These are phyloP conservation scores for Entomobrya proxima DNA, from an alignment of 2,888 invertebrate species.

Conservation along the genomic window DNA sequence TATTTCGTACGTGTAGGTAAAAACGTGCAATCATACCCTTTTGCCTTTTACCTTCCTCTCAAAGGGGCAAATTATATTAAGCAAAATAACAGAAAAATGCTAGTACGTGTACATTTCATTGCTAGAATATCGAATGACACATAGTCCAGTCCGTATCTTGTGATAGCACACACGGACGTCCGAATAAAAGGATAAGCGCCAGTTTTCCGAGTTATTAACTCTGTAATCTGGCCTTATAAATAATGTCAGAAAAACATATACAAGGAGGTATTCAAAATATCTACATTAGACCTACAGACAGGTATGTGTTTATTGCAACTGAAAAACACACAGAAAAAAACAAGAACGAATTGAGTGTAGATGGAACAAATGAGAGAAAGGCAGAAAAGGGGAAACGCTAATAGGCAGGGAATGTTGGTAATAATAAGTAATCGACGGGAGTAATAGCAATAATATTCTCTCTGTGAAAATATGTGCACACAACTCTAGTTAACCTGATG, in stretches of 20 bases:
- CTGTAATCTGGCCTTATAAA: slow-evolving; percentile 19
- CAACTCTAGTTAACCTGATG: slow-evolving; percentile 54
- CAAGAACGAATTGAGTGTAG: not conserved
- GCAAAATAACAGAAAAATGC: not conserved
- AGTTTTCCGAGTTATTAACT: slow-evolving; percentile 41
- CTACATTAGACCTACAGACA: not conserved
- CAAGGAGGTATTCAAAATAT: no score
- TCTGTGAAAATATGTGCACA: slow-evolving; percentile 65
- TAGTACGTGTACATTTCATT: not conserved
- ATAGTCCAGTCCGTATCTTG: not conserved
- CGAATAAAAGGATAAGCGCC: slow-evolving; percentile 4
- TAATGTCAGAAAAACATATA: no score
- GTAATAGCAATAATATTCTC: slow-evolving; percentile 63
- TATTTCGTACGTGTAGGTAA: slow-evolving; percentile 1
- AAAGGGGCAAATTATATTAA: not conserved
- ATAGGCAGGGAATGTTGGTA: slow-evolving; percentile 61
- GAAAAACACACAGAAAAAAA: not conserved
- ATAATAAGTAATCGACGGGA: slow-evolving; percentile 58
- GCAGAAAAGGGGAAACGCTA: slow-evolving; percentile 66
- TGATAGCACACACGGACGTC: no score
- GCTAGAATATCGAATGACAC: not conserved
- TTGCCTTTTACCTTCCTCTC: not conserved
- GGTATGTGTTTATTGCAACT: not conserved
- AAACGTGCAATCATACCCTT: not conserved
- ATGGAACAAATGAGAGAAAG: slow-evolving; percentile 1